Evolutionary conservation across 23 tunicate genomes (phyloP).

Genomic region (Diplosoma virens): DNA sequence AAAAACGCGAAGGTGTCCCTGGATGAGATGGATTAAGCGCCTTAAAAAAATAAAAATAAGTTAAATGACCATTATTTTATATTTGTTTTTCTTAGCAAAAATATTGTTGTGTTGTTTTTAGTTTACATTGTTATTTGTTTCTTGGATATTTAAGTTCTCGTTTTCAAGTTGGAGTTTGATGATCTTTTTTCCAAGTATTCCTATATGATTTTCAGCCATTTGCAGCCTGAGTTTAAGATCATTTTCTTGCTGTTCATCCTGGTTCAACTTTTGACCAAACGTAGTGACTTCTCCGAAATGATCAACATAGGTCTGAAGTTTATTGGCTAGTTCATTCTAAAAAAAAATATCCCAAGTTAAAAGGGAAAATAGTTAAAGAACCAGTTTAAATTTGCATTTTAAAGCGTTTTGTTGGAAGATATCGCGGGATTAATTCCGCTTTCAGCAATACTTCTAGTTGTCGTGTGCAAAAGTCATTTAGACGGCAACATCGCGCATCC

Average conservation of each 20-base stretch:
- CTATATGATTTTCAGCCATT: conserved; percentile 78
- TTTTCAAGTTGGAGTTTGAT: conserved; percentile 66
- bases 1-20: not conserved
- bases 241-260: conserved; percentile 34
- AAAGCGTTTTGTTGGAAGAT: too few species aligned
- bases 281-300: conserved; percentile 22
- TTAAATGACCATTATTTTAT: too few species aligned
- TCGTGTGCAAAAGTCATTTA: too few species aligned
- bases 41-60: too few species aligned
- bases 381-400: too few species aligned
- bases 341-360: too few species aligned
- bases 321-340: conserved; percentile 16
- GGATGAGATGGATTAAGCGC: too few species aligned
- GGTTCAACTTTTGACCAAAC: not conserved
- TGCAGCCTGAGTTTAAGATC: conserved; percentile 38
- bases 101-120: not conserved
- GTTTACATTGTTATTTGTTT: not conserved
- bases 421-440: too few species aligned
- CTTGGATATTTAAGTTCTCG: conserved; percentile 50
- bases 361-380: too few species aligned
- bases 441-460: too few species aligned
- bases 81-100: too few species aligned
- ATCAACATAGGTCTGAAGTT: conserved; percentile 8
- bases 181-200: conserved; percentile 49
- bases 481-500: too few species aligned